Conservation (phyloP, 2,797 vertebrate species). For the Ptychadena robeensis region DNA sequence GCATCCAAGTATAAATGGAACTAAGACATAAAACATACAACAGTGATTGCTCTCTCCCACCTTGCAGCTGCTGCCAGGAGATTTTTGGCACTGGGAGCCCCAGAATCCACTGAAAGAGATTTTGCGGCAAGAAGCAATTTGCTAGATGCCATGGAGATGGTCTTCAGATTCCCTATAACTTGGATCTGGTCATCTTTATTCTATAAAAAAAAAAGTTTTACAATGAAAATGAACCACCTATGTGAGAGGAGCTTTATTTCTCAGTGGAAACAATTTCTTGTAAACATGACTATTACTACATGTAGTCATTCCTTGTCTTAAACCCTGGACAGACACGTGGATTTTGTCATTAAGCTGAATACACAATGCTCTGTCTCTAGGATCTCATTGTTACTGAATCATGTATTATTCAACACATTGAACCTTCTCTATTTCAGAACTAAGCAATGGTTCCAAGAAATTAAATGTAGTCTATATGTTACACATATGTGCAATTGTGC, state of each 20-base stretch:
- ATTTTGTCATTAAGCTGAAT: neutral
- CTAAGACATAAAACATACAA: neutral
- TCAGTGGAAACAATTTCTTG: neutral
- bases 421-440: conserved; percentile 12
- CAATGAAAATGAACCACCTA: neutral
- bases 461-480: too few species aligned
- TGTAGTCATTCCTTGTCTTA: too few species aligned
- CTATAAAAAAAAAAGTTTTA: conserved; percentile 70
- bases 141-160: conserved; percentile 98
- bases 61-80: conserved; percentile 95
- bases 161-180: conserved; percentile 97
- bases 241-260: neutral
- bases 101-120: conserved; percentile 96
- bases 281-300: neutral
- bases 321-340: neutral
- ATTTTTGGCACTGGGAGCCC: conserved; percentile 98
- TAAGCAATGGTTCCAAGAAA: neutral
- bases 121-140: conserved; percentile 96
- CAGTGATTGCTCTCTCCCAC: conserved; percentile 71
- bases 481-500: too few species aligned
- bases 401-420: conserved; percentile 33
- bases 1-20: neutral
- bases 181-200: conserved; percentile 98
- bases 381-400: conserved; percentile 5
- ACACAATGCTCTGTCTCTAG: neutral